These are phyloP conservation scores for Formica exsecta DNA, from an alignment of 1,140 invertebrate species.

Conservation along the genomic window DNA sequence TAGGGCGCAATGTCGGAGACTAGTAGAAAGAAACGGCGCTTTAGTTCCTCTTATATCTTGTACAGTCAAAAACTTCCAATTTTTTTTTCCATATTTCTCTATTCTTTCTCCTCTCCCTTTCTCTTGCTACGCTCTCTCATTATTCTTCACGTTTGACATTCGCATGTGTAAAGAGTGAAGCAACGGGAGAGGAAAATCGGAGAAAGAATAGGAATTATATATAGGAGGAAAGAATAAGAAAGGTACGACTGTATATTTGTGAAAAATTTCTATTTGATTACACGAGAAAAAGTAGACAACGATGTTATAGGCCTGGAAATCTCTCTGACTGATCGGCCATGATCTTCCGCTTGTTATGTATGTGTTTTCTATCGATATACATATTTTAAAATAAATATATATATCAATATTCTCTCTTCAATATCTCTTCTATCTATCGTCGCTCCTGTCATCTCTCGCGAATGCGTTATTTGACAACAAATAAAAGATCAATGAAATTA, in stretches of 20 bases:
- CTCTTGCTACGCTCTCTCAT: neutral
- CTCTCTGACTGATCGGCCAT: slow-evolving; percentile 52
- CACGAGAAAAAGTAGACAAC: slow-evolving; percentile 19
- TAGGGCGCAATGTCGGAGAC: neutral
- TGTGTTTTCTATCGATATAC: slow-evolving; percentile 85
- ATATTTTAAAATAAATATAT: slow-evolving; percentile 84
- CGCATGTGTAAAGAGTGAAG: neutral
- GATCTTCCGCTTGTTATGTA: slow-evolving; percentile 84
- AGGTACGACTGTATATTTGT: slow-evolving; percentile 44
- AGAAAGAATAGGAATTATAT: neutral
- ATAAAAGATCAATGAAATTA: slow-evolving; percentile 26
- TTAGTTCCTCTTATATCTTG: slow-evolving; percentile 76
- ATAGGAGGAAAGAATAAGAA: slow-evolving; percentile 1
- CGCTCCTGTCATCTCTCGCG: neutral
- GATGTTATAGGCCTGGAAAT: slow-evolving; percentile 32
- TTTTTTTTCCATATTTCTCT: neutral
- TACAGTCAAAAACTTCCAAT: slow-evolving; percentile 1
- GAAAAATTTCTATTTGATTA: slow-evolving; percentile 53
- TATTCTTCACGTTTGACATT: neutral
- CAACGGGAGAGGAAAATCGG: neutral
- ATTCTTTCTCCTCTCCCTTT: neutral
- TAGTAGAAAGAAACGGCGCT: slow-evolving; percentile 57
- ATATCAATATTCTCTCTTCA: slow-evolving; percentile 74
- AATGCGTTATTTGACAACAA: neutral
- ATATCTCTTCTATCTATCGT: neutral